Evolutionary conservation across 2,113 vertebrate genomes (phyloP).

Genomic region (Muntiacus muntjak): DNA sequence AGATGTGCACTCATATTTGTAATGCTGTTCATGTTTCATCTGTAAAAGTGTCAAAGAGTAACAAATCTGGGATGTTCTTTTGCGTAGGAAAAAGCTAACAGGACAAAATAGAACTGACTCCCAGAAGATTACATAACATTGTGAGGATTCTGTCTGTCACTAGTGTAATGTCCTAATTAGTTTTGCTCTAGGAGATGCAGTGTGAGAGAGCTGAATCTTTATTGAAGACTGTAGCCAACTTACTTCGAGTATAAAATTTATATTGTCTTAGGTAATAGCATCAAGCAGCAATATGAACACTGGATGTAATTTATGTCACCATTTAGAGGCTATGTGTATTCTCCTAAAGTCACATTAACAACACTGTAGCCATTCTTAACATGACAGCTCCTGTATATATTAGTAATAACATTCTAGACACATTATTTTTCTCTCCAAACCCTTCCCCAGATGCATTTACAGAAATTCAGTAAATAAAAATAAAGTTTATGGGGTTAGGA

Average conservation of each 20-base stretch:
- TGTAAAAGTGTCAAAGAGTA: conserved; percentile 27
- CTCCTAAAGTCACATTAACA: conserved; percentile 58
- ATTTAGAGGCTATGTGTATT: conserved; percentile 66
- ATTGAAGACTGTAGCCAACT: conserved; percentile 52
- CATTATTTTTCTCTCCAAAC: not conserved
- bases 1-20: not conserved
- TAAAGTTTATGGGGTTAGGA: conserved; percentile 16
- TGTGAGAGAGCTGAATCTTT: not conserved
- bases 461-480: conserved; percentile 66
- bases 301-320: conserved; percentile 64
- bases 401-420: conserved; percentile 38
- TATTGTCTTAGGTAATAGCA: conserved; percentile 71
- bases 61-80: conserved; percentile 27
- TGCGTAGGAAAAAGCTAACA: conserved; percentile 13
- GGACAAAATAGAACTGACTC: conserved; percentile 26
- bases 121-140: not conserved
- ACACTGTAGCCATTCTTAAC: conserved; percentile 55
- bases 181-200: conserved; percentile 43
- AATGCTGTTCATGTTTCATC: not conserved
- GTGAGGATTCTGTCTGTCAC: conserved; percentile 20
- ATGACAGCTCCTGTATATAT: conserved; percentile 41
- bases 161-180: conserved; percentile 41
- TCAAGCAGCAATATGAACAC: conserved; percentile 42
- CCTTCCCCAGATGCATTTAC: not conserved
- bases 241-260: conserved; percentile 63